Evolutionary conservation across 2,888 invertebrate genomes (phyloP).

Genomic region (Antheraea assamensis): DNA sequence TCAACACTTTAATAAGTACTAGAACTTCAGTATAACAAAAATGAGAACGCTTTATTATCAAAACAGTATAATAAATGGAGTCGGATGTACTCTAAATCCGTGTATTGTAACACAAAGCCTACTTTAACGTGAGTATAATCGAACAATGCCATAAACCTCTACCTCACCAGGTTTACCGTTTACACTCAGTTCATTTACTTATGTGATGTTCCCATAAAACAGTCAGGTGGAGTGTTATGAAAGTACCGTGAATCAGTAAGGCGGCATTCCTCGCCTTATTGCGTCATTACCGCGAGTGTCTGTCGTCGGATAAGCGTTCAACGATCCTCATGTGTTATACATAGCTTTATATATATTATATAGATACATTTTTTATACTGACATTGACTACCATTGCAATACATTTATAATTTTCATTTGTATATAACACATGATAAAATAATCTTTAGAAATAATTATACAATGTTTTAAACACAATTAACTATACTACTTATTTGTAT

Average conservation of each 20-base stretch:
- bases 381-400: neutral
- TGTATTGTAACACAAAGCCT: neutral
- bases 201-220: slow-evolving; percentile 24
- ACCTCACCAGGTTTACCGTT: slow-evolving; percentile 20
- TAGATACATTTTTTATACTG: neutral
- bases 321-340: slow-evolving; percentile 47
- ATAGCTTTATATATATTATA: slow-evolving; percentile 30
- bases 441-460: too few species aligned
- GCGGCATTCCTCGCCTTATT: slow-evolving; percentile 63
- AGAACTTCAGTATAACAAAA: neutral
- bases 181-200: slow-evolving; percentile 24
- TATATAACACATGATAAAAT: neutral
- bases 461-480: too few species aligned
- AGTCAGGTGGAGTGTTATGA: slow-evolving; percentile 25
- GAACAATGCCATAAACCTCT: slow-evolving; percentile 16
- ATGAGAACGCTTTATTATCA: neutral
- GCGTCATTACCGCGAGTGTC: slow-evolving; percentile 54
- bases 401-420: neutral
- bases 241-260: slow-evolving; percentile 38
- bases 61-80: neutral
- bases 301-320: slow-evolving; percentile 62
- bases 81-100: neutral
- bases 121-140: slow-evolving; percentile 9
- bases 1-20: neutral
- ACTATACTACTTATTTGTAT: too few species aligned